These are phyloP conservation scores for Tapera naevia DNA, from an alignment of 2,797 vertebrate species.

Conservation along the genomic window DNA sequence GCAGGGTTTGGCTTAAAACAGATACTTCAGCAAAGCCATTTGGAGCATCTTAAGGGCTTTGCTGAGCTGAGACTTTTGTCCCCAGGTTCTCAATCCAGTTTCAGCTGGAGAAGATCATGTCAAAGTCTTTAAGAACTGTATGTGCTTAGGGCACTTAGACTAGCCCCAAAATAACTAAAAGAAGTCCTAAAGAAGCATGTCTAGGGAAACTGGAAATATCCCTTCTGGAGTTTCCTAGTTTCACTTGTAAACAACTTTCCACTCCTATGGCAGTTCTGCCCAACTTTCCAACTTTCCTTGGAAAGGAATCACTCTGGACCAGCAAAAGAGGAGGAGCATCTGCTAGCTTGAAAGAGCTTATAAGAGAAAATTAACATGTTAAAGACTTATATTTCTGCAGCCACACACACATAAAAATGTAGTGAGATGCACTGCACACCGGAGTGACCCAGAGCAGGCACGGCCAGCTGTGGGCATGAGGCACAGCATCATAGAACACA, in stretches of 20 bases:
- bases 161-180: background rate
- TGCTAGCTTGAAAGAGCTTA: background rate
- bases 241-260: background rate
- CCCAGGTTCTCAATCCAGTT: background rate
- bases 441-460: background rate
- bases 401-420: accelerated
- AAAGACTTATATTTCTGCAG: background rate
- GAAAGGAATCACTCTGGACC: background rate
- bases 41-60: background rate
- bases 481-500: background rate
- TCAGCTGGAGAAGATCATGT: background rate
- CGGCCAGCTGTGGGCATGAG: background rate
- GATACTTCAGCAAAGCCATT: background rate
- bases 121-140: background rate
- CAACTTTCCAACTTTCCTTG: background rate
- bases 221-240: background rate
- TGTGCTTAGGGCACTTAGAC: background rate
- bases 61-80: background rate
- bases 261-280: background rate
- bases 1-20: background rate
- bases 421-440: no score
- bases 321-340: background rate
- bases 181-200: background rate
- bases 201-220: background rate
- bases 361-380: background rate